Base-by-base conservation (phyloP, 2,797 vertebrate species). In the Peromyscus attwateri region DNA sequence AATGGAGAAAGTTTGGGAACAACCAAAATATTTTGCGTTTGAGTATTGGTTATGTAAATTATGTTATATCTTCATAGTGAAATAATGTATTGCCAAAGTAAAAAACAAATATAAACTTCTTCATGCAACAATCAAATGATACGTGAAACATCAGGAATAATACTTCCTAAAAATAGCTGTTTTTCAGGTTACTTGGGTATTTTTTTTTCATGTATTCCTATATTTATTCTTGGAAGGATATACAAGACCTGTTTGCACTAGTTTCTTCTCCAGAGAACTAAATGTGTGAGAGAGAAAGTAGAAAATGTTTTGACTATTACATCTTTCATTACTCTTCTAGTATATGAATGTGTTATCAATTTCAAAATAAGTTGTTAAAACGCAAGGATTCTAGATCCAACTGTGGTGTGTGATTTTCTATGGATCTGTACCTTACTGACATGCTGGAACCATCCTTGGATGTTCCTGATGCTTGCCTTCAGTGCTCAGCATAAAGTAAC, bases 81-180 rank as follows among this genome's bases (percentile, higher is more conserved):
- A 82, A 89, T 52, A 34, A 1, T 76, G 70, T 66, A 9, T 76
- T 84, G n/a, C 4, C 23, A 92, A 91, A 95, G 64, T 89, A 62
- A 71, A 94, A 95, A 96, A 55, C 37, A 64, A 92, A 87, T 89
- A 46, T 46, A 71, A 96, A 81, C 5, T 37, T 87, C 4, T 52
- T 79, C 52, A 37, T 91, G 2, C 9, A 13, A 71, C 81, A 92
- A 52, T 73, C 2, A n/a, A 1, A 73, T 73, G 31, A 49, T 70
- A 52, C n/a, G 34, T 49, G 83, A 52, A 93, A 40, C 82, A 37
- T 70, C 34, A 94, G 43, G 91, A 31, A 80, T 64, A 88, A 37
- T 29, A 89, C 73, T 62, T 57, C 21, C 31, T 60, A 29, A 60
- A 88, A 31, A 40, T 73, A 57, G 21, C 68, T 17, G 2, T 73